Percentiles rank a stretch among this genome's conserved stretches.
Conservation (phyloP, 2,113 vertebrate species). For the Castor canadensis region DNA sequence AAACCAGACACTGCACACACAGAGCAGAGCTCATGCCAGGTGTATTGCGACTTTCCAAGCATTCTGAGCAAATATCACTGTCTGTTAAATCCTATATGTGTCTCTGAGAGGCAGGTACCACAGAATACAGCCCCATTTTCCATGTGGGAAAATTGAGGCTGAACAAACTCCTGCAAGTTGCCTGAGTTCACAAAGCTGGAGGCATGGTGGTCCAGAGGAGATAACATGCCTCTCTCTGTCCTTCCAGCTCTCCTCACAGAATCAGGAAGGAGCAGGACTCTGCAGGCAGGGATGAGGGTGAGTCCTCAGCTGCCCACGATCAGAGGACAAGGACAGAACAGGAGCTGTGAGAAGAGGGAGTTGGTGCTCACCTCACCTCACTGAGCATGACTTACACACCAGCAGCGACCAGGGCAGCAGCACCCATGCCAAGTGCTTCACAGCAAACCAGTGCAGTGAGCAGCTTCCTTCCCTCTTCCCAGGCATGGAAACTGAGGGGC, state of each 20-base stretch:
- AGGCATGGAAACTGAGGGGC: not conserved
- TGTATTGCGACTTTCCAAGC: rapidly evolving
- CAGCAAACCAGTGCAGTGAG: too few species aligned
- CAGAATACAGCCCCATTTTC: not conserved
- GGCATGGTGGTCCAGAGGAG: rapidly evolving
- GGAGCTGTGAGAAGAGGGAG: not conserved
- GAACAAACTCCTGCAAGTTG: not conserved
- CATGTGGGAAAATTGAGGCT: not conserved
- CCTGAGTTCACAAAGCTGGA: not conserved
- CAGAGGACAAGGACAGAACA: not conserved
- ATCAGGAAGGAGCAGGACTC: not conserved
- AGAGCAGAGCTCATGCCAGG: rapidly evolving
- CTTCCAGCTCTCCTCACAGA: too few species aligned
- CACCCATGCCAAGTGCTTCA: too few species aligned
- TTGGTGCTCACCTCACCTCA: rapidly evolving
- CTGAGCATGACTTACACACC: rapidly evolving
- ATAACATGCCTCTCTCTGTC: not conserved
- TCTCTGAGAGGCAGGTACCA: not conserved
- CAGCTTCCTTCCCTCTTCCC: not conserved
- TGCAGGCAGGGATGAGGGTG: rapidly evolving
- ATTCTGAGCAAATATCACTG: rapidly evolving
- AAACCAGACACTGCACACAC: rapidly evolving
- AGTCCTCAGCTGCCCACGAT: not conserved
- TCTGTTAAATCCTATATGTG: rapidly evolving
- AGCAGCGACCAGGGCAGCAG: rapidly evolving